phyloP scores from a whole-genome alignment of 2,113 vertebrate species.

The Eulemur macaco region DNA sequence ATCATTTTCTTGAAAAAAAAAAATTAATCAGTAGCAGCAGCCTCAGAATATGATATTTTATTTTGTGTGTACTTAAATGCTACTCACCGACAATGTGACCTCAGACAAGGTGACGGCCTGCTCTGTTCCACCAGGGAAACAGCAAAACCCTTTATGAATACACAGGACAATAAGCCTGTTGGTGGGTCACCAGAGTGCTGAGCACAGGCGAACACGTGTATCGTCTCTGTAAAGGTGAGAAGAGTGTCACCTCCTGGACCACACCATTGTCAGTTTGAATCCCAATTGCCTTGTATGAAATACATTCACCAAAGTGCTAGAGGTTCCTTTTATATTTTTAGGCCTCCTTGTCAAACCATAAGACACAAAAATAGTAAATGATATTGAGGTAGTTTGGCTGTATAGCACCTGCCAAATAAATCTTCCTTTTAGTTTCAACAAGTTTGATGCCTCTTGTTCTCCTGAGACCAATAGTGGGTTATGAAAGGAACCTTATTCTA shows the following conservation, averaged over 20 bases:
- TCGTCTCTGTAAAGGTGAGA: neutral
- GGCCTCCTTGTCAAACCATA: neutral
- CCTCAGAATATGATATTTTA: too few relatives aligned
- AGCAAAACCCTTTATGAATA: neutral
- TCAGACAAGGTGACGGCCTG: neutral
- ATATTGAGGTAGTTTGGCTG: too few relatives aligned
- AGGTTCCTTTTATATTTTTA: neutral
- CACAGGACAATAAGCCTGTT: neutral
- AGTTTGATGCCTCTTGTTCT: neutral
- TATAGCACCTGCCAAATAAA: neutral
- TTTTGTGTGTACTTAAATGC: neutral
- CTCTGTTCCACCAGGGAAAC: neutral
- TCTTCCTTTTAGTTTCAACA: neutral
- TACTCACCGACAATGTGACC: neutral
- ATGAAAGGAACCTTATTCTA: neutral
- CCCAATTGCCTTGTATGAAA: neutral
- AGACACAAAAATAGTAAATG: neutral
- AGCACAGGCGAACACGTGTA: neutral
- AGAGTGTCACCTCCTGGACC: neutral
- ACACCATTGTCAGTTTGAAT: neutral
- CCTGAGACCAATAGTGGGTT: neutral
- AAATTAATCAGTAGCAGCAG: too few relatives aligned
- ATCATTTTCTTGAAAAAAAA: too few relatives aligned
- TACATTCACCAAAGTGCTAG: neutral
- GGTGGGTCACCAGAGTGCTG: neutral